These are phyloP conservation scores for Malacoctenus gilli DNA, from an alignment of 2,797 vertebrate genomes.

Conservation along the genomic window DNA sequence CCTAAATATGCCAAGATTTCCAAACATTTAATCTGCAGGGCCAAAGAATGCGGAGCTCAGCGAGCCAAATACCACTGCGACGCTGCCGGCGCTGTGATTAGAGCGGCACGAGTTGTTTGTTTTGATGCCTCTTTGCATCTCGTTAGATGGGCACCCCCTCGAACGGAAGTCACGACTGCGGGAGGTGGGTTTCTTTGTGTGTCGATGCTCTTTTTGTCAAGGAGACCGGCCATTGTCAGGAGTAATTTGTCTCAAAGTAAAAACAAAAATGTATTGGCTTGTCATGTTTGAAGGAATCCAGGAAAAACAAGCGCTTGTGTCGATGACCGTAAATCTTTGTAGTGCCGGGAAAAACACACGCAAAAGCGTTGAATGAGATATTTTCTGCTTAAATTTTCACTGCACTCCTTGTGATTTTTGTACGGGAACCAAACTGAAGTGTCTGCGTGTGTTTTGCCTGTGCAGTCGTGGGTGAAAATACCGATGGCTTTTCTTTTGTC, in stretches of 20 bases:
- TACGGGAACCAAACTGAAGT: conserved; percentile 24
- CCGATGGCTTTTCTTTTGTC: neutral
- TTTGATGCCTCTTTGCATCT: conserved; percentile 30
- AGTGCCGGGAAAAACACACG: no score
- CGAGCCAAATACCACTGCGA: conserved; percentile 11
- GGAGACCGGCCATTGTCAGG: neutral
- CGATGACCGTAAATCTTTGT: no score
- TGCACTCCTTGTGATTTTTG: conserved; percentile 28
- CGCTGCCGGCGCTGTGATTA: conserved; percentile 22
- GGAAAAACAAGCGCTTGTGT: neutral
- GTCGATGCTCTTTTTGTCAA: neutral
- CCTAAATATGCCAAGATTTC: neutral
- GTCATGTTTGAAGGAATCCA: neutral
- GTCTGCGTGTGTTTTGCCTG: neutral
- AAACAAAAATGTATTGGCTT: neutral
- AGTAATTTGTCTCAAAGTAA: conserved; percentile 11
- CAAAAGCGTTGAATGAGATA: no score
- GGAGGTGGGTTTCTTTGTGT: neutral
- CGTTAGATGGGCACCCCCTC: no score
- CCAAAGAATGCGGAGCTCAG: conserved; percentile 32
- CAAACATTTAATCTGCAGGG: conserved; percentile 15
- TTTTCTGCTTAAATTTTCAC: neutral
- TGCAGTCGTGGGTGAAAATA: conserved; percentile 1
- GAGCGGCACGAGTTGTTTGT: conserved; percentile 33
- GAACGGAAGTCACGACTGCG: conserved; percentile 1